These are phyloP conservation scores for Antheraea assamensis DNA, from an alignment of 2,888 invertebrate species.

Conservation along the genomic window DNA sequence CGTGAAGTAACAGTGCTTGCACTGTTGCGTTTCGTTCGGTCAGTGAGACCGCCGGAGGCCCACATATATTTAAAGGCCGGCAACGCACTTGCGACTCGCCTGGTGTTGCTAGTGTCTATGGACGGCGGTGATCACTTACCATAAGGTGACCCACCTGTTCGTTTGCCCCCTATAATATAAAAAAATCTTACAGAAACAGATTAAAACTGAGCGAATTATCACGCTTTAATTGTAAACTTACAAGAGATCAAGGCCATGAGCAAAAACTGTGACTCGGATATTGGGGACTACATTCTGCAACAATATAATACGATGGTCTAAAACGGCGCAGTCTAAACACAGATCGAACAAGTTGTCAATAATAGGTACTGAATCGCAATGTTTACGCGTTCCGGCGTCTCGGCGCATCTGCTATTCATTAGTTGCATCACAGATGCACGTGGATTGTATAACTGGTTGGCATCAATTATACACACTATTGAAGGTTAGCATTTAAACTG, in stretches of 20 bases:
- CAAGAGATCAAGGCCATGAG: not conserved
- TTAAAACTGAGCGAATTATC: not conserved
- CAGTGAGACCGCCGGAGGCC: no score
- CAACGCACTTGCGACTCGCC: no score
- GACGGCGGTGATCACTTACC: no score
- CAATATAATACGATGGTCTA: not conserved
- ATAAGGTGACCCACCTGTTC: no score
- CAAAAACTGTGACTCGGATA: not conserved
- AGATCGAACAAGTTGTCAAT: constrained; percentile 13
- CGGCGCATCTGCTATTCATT: constrained; percentile 46
- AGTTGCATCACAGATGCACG: constrained; percentile 41
- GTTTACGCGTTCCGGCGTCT: constrained; percentile 24
- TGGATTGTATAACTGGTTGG: constrained; percentile 39
- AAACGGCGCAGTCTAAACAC: constrained; percentile 17
- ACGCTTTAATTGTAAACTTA: not conserved
- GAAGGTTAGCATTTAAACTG: constrained; percentile 32
- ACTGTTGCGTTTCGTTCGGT: no score
- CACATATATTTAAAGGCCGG: no score
- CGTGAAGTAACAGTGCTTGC: no score
- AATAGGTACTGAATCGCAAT: constrained; percentile 15
- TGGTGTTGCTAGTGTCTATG: no score
- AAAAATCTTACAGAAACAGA: not conserved
- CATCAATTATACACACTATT: constrained; percentile 33
- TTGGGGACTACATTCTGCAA: not conserved
- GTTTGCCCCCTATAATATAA: no score